Base-by-base conservation (phyloP, 2,113 vertebrate genomes). In the Proterorhinus semilunaris region DNA sequence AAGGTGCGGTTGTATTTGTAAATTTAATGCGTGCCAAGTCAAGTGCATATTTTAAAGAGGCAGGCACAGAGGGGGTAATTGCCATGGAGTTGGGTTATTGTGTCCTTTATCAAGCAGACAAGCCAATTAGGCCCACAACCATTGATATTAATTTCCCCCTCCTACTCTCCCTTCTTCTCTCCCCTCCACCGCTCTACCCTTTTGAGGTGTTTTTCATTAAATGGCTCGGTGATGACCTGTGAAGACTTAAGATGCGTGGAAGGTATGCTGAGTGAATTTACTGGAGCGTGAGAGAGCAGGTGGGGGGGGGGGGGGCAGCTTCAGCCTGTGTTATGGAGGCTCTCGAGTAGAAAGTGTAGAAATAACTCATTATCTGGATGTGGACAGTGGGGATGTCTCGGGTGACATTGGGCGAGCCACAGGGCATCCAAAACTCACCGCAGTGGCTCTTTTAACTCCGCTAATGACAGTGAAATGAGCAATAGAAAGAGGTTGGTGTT, bases 81-180 rank as follows among this genome's bases (percentile, higher is more conserved):
- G 78, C 63, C 13, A 64, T 52, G 63, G 36, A 75, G 74, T 76
- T 13, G n/a, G 53, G 77, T 85, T 83, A 83, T 82, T 84, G 78
- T 89, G 82, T 81, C 77, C 79, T 89, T 83, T 80, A 88, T 88
- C 87, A 86, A 73, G 72, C 72, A 80, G 83, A 85, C 87, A 89
- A 83, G 84, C 84, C 84, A 90, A 86, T 90, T 89, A 87, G 74
- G 78, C 83, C 27, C 74, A 74, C 63, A 75, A 76, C 79, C 77
- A 87, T 83, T 80, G 83, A 88, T 91, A 89, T 88, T 82, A 80
- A 87, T 88, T 82, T 83, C 17, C 71, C 58, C 57, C 74, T 62
- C 58, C 66, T 55, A 52, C 45, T 51, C 65, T 55, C 71, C 64
- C 72, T 17, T 46, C 42, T 52, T 43, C 71, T 64, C 43, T 48